A percentile compares a stretch with the other conserved stretches of the same genome.
phyloP scores from a whole-genome alignment of 2,113 vertebrate genomes.

The Thomomys bottae region DNA sequence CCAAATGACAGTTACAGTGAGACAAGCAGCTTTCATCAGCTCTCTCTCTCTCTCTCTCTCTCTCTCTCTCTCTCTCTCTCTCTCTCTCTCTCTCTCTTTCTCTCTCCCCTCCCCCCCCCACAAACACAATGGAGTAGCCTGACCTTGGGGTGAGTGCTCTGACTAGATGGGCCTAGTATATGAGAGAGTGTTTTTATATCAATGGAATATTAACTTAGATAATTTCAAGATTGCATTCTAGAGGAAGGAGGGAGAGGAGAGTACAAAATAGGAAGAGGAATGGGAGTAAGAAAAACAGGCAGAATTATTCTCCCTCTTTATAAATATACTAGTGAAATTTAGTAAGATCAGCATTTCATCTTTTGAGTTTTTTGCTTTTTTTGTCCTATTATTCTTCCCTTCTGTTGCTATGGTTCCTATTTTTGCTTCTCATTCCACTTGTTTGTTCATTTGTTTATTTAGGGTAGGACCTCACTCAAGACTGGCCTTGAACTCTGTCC shows the following conservation, averaged over 20 bases:
- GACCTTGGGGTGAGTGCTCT: not conserved
- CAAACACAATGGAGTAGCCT: too few relatives aligned
- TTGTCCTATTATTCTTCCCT: not conserved
- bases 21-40: not conserved
- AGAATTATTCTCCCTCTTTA: not conserved
- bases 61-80: not conserved
- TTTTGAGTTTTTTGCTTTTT: not conserved
- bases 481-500: too few relatives aligned
- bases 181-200: too few relatives aligned
- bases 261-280: too few relatives aligned
- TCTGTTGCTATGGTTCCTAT: not conserved
- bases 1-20: not conserved
- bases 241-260: rapidly evolving
- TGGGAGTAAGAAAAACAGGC: not conserved
- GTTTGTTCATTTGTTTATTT: not conserved
- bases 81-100: not conserved
- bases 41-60: too few relatives aligned
- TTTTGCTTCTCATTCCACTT: conserved; percentile 10
- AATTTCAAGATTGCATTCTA: not conserved
- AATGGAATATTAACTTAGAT: not conserved
- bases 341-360: conserved; percentile 25
- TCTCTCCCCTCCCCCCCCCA: too few relatives aligned
- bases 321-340: not conserved
- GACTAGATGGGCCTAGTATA: too few relatives aligned
- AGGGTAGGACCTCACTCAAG: too few relatives aligned